Evolutionary conservation across 2,113 vertebrate species (phyloP).

Genomic region (Hystrix cristata): DNA sequence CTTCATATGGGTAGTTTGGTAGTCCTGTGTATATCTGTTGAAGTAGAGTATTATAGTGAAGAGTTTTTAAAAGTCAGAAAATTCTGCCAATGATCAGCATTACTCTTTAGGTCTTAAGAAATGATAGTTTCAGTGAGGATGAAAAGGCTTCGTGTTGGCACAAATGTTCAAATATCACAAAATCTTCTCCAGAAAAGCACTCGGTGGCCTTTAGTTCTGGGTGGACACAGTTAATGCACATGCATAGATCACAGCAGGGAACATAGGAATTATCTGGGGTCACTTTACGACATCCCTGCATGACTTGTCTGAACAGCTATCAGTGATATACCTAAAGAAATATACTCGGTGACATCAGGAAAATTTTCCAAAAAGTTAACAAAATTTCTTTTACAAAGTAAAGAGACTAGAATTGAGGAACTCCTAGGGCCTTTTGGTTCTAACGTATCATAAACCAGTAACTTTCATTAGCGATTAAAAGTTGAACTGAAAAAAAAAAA

Average conservation of each 20-base stretch:
- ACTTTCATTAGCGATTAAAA: not conserved
- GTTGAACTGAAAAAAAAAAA: not conserved
- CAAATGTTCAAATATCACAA: conserved; percentile 45
- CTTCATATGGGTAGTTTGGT: not conserved
- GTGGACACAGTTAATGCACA: not conserved
- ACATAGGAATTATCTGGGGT: not conserved
- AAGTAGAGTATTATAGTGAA: not conserved
- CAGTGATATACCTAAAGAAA: not conserved
- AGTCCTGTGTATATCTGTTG: not conserved
- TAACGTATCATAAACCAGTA: not conserved
- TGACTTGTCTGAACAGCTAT: not conserved
- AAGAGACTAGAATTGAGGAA: not conserved
- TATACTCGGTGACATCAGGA: not conserved
- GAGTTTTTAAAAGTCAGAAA: conserved; percentile 44
- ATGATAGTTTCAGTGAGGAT: not conserved
- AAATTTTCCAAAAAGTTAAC: not conserved
- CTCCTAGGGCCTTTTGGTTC: not conserved
- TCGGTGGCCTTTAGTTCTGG: not conserved
- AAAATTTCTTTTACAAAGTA: not conserved
- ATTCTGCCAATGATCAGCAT: conserved; percentile 35
- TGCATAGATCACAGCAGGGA: not conserved
- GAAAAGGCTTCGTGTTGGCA: not conserved
- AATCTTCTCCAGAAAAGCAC: not conserved
- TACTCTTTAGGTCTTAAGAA: not conserved
- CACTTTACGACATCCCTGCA: not conserved